These are phyloP conservation scores for Heptranchias perlo DNA, from an alignment of 2,113 vertebrate species.

Conservation along the genomic window DNA sequence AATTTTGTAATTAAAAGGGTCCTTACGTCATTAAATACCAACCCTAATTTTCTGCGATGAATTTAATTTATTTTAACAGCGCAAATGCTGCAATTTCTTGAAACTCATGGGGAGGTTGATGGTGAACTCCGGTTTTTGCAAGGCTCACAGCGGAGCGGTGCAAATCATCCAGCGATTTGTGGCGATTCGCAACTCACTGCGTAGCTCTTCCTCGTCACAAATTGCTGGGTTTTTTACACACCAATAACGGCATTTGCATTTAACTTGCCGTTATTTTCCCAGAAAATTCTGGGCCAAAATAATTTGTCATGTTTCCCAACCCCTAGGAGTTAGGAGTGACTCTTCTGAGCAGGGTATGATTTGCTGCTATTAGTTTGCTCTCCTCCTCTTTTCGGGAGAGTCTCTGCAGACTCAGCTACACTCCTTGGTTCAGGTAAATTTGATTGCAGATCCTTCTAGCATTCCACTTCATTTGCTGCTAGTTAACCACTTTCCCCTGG, in stretches of 20 bases:
- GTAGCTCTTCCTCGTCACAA: background rate
- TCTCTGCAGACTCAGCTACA: background rate
- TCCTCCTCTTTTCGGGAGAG: background rate
- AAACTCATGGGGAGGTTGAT: no score
- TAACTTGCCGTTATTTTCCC: background rate
- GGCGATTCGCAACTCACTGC: background rate
- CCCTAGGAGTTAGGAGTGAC: background rate
- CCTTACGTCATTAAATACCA: no score
- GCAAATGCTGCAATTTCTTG: no score
- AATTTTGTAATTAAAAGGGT: no score
- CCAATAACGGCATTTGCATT: background rate
- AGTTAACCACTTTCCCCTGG: slow-evolving; percentile 13
- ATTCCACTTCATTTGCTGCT: slow-evolving; percentile 27
- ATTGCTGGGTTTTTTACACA: background rate
- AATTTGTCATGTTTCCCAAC: background rate
- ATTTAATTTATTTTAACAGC: no score
- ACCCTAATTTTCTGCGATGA: no score
- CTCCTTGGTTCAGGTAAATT: background rate
- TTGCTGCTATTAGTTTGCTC: background rate
- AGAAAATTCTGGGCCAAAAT: background rate
- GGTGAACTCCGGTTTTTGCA: background rate
- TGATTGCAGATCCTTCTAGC: background rate
- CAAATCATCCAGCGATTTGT: background rate
- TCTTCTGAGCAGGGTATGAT: background rate
- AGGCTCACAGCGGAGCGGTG: background rate